Conservation (phyloP, 2,888 invertebrate species). For the Drosophila mulleri region DNA sequence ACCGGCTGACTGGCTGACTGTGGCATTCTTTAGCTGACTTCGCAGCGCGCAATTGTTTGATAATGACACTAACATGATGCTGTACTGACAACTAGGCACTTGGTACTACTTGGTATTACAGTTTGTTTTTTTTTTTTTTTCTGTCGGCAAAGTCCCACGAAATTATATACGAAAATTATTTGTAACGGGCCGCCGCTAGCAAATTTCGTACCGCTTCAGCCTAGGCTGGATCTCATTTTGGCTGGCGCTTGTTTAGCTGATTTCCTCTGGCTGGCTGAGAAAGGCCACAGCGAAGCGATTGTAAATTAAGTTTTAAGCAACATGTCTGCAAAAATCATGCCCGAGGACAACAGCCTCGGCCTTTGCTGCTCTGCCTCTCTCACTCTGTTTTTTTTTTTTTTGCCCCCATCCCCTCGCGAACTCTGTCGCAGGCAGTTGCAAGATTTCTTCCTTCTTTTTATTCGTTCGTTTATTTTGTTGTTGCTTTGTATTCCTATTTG, state of each 20-base stretch:
- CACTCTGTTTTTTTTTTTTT: neutral
- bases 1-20: neutral
- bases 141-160: conserved; percentile 34
- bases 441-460: conserved; percentile 38
- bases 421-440: conserved; percentile 74
- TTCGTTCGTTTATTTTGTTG: conserved; percentile 15
- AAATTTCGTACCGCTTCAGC: conserved; percentile 35
- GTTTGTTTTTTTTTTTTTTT: conserved; percentile 1
- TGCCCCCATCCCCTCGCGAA: neutral
- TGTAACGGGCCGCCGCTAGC: conserved; percentile 63
- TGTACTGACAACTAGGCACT: conserved; percentile 65
- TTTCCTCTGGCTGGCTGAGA: conserved; percentile 47
- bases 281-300: conserved; percentile 63
- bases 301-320: conserved; percentile 82
- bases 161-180: conserved; percentile 69
- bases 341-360: conserved; percentile 65
- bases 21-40: conserved; percentile 43
- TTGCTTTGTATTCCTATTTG: conserved; percentile 62
- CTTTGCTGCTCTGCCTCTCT: neutral
- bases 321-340: conserved; percentile 81
- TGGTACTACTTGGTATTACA: conserved; percentile 13
- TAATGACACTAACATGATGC: conserved; percentile 80
- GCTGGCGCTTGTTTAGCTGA: conserved; percentile 53
- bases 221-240: conserved; percentile 59
- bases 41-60: conserved; percentile 67